Percentiles rank a stretch among this genome's conserved stretches.
phyloP scores from a whole-genome alignment of 2,888 invertebrate genomes.

The Pollenia angustigena region DNA sequence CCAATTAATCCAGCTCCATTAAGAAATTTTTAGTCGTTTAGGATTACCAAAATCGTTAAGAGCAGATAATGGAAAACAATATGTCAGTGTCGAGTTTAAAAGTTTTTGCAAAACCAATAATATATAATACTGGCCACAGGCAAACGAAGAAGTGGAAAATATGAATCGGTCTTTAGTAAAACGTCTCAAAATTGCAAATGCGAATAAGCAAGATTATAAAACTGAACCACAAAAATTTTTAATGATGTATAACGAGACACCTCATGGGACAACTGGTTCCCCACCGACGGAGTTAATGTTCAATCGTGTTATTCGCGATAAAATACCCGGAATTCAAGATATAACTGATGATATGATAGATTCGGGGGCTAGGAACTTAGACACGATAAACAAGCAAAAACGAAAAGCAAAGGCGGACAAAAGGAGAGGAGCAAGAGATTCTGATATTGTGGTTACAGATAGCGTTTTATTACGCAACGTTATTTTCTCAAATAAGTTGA shows the following conservation, averaged over 20 bases:
- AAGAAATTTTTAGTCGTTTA: constrained; percentile 31
- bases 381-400: constrained; percentile 53
- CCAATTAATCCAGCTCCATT: no score
- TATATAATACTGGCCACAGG: constrained; percentile 55
- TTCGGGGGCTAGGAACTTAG: constrained; percentile 62
- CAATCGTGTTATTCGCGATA: constrained; percentile 61
- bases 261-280: constrained; percentile 56
- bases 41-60: constrained; percentile 59
- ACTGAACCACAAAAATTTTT: constrained; percentile 49
- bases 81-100: no score
- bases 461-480: constrained; percentile 53
- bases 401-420: constrained; percentile 49
- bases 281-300: constrained; percentile 62
- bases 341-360: constrained; percentile 56
- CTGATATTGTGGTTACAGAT: constrained; percentile 56
- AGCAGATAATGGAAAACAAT: constrained; percentile 47
- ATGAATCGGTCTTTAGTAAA: constrained; percentile 60
- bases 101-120: constrained; percentile 7
- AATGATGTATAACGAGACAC: constrained; percentile 63
- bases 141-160: constrained; percentile 65
- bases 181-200: constrained; percentile 30
- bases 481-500: no score
- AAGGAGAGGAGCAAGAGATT: constrained; percentile 14
- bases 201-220: constrained; percentile 46
- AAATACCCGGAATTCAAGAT: no score